phyloP scores from a whole-genome alignment of 2,113 vertebrate genomes.

The Poeciliopsis occidentalis region DNA sequence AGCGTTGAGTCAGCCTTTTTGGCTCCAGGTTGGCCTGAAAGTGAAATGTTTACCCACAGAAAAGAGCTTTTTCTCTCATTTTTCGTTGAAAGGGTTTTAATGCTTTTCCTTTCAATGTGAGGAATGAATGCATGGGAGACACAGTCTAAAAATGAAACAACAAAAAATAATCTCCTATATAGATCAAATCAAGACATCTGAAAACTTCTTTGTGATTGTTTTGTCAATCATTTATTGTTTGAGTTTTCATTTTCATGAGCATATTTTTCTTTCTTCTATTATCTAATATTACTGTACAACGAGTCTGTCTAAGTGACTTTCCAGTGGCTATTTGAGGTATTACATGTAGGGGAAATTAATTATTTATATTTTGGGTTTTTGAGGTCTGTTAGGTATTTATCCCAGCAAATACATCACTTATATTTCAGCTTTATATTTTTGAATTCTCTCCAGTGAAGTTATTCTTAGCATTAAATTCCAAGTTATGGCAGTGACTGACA shows the following conservation, averaged over 20 bases:
- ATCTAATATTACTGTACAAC: not conserved
- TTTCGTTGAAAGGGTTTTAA: slow-evolving; percentile 19
- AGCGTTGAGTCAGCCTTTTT: slow-evolving; percentile 44
- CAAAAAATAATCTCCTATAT: not conserved
- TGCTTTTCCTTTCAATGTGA: not conserved
- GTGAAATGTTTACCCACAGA: slow-evolving; percentile 14
- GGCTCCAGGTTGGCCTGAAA: slow-evolving; percentile 24
- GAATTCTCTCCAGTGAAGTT: not conserved
- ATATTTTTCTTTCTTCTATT: not conserved
- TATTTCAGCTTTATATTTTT: no score
- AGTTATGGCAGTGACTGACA: no score
- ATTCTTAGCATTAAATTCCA: not conserved
- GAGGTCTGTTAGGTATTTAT: no score
- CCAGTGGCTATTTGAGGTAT: not conserved
- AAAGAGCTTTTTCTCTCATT: not conserved
- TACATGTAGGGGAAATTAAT: no score
- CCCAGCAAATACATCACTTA: no score
- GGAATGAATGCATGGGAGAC: slow-evolving; percentile 12
- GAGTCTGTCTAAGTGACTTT: not conserved
- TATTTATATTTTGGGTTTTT: no score
- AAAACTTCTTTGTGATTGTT: not conserved
- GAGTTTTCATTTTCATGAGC: not conserved
- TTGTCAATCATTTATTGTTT: not conserved
- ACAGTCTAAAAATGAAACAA: not conserved
- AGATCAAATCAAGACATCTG: no score